phyloP scores from a whole-genome alignment of 2,113 vertebrate species.

The Heterochromis multidens region DNA sequence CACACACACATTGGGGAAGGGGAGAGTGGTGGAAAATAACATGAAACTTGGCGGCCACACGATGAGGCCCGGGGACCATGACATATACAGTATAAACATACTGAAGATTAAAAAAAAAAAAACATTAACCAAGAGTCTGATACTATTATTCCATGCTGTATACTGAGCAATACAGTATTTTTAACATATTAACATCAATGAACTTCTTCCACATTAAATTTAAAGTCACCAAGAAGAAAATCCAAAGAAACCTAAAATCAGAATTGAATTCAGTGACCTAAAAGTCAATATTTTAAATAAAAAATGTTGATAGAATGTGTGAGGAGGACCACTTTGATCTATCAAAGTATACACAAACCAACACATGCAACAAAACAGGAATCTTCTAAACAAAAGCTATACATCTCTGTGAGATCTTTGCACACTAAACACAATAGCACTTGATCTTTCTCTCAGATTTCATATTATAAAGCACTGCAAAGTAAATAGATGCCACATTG shows the following conservation, averaged over 20 bases:
- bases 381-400: constrained; percentile 24
- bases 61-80: too few species aligned
- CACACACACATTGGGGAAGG: too few species aligned
- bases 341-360: background rate
- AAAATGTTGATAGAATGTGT: background rate
- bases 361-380: constrained; percentile 26
- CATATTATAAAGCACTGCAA: constrained; percentile 5
- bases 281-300: background rate
- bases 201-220: too few species aligned
- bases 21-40: too few species aligned
- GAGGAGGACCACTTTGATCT: background rate
- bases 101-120: too few species aligned
- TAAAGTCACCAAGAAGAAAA: background rate
- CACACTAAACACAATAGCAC: constrained; percentile 38
- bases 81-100: too few species aligned
- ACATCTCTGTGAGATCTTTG: constrained; percentile 49
- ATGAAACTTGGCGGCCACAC: too few species aligned
- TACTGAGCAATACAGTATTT: too few species aligned
- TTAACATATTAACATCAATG: too few species aligned
- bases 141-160: too few species aligned
- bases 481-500: constrained; percentile 35
- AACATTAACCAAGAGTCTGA: too few species aligned
- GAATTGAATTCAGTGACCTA: background rate
- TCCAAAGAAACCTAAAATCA: background rate
- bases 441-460: constrained; percentile 32